Conservation (phyloP, 2,888 invertebrate species). For the Apodemia mormo region DNA sequence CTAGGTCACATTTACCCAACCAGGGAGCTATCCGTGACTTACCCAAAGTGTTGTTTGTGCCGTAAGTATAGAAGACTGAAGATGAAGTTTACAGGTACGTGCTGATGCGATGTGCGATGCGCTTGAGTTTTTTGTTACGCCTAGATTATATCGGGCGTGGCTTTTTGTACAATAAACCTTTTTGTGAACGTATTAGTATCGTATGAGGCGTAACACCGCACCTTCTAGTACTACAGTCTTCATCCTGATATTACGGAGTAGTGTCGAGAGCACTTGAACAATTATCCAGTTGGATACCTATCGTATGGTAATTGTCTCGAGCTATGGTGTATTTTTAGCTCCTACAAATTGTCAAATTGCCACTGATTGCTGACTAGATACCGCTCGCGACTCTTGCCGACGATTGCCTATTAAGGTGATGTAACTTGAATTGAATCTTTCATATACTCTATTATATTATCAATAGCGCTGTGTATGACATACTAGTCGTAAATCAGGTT, state of each 20-base stretch:
- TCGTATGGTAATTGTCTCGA: constrained; percentile 23
- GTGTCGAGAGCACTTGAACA: constrained; percentile 12
- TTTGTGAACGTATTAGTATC: constrained; percentile 55
- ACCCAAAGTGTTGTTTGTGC: constrained; percentile 6
- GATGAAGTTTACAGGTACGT: constrained; percentile 47
- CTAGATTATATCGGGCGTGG: constrained; percentile 61
- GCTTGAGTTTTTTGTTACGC: constrained; percentile 24
- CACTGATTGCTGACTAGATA: neutral
- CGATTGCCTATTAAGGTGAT: constrained; percentile 17
- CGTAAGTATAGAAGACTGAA: constrained; percentile 57
- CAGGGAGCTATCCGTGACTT: neutral
- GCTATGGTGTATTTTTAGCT: constrained; percentile 31
- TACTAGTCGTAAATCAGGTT: too few species aligned
- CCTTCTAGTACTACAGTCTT: constrained; percentile 35
- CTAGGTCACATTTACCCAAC: constrained; percentile 45
- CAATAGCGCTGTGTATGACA: too few species aligned
- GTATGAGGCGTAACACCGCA: constrained; percentile 49
- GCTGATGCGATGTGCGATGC: constrained; percentile 19
- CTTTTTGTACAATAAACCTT: constrained; percentile 46
- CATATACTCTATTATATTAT: too few species aligned
- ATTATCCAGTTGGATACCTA: constrained; percentile 22
- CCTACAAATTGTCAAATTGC: constrained; percentile 20
- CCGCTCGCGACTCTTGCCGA: constrained; percentile 8
- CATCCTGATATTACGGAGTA: neutral
- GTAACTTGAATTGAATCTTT: neutral